phyloP scores from a whole-genome alignment of 30 jellyfish, hydroid and myxozoan species.

The Calvadosia cruxmelitensis region DNA sequence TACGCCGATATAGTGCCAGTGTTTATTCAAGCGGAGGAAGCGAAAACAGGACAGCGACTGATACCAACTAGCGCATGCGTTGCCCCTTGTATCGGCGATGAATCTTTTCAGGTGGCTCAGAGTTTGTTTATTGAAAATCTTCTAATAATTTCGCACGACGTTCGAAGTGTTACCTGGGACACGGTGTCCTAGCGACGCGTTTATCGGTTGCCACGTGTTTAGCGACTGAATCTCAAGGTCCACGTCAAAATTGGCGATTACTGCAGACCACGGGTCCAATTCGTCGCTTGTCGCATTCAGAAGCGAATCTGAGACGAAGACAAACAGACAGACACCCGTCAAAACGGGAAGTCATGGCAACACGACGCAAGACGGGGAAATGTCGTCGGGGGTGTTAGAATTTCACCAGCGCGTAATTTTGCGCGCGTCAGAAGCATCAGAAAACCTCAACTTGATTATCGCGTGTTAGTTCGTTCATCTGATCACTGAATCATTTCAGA shows the following conservation, averaged over 20 bases:
- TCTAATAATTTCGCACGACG: too few species aligned
- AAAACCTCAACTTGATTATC: too few species aligned
- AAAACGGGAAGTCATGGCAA: background rate
- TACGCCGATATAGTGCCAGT: too few species aligned
- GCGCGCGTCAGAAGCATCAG: too few species aligned
- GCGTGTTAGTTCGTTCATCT: too few species aligned
- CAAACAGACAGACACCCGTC: background rate
- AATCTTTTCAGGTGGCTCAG: too few species aligned
- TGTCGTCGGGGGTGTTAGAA: too few species aligned
- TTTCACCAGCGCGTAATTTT: too few species aligned
- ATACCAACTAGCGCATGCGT: constrained; percentile 2
- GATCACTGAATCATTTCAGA: too few species aligned
- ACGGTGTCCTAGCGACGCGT: background rate
- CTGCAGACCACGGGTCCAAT: background rate
- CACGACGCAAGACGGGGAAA: too few species aligned
- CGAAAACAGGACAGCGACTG: background rate
- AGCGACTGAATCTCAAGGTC: background rate
- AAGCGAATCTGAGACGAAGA: background rate
- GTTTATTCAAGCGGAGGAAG: too few species aligned
- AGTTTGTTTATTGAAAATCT: too few species aligned
- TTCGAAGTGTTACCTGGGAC: background rate
- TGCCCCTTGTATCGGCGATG: background rate
- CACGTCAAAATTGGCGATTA: background rate
- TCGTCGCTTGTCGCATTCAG: background rate
- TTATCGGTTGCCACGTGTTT: background rate